Evolutionary conservation across 2,888 invertebrate genomes (phyloP), one percentile per base, ranked within the genome.

Genomic region (Xanthostigma xanthostigma): DNA sequence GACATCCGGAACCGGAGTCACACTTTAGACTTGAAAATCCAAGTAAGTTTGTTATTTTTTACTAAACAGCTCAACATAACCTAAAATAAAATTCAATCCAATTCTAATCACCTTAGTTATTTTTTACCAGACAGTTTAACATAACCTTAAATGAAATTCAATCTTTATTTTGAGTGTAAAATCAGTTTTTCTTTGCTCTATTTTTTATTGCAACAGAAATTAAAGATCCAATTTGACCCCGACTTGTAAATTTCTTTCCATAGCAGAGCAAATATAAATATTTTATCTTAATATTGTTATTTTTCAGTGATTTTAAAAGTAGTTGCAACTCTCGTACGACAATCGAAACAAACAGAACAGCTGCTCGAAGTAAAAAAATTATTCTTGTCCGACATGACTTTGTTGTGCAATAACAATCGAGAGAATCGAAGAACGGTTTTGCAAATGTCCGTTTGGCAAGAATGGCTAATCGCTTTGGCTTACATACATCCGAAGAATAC

Each of bases 391-490:
- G 98, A 99, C 67, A 93, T 98, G 87, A 96, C 96, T n/a, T 72
- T 94, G 45, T 72, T 99, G 49, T 97, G 97, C 70, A 93, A 92
- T 64, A 94, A 94, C 66, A 96, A 94, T 66, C 76, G 95, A 11
- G 98, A 99, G 65, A 99, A 99, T 68, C 72, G 97, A 45, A 76
- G 96, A 59, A 97, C 95, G 0, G 94, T 99, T 11, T 74, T 98
- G 40, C 98, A 98, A 71, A 98, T 99, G 98, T 97, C 97, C 0
- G 98, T 99, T 1, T 99, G 98, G 98, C 92, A 92, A 68, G 97
- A 95, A 63, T 99, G 98, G 98, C 75, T 99, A 10, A 97, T 98
- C 58, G 95, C 96, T 6, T 85, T 94, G 84, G 93, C 96, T 33
- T 96, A 96, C 66, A 94, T 98, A 55, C 96, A 95, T 67, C 97